Base-by-base conservation (phyloP, 2,888 invertebrate species). In the Sisyra nigra region DNA sequence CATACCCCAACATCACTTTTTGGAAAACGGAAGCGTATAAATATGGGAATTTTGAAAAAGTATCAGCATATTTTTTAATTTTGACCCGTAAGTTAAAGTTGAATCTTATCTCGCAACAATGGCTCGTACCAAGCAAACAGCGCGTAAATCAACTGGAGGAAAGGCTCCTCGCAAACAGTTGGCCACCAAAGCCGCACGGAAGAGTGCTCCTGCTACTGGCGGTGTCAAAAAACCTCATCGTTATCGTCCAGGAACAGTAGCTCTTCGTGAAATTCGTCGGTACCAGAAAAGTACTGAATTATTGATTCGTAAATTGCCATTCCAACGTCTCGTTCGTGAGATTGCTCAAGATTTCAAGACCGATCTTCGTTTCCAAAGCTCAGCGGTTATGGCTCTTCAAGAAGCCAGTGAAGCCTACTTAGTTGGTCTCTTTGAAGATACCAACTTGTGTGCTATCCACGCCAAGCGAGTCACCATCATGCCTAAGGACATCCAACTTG, bases 71-170 rank as follows among this genome's bases (percentile, higher is more conserved):
- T 8, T 33, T n/a, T n/a, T 24, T 24, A 24, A 24, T 24, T 24
- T 24, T 17, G 18, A n/a, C 3, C 2, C 3, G 4, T 37, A 15
- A 15, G 14, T 17, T 37, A 7, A 2, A 34, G 3, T 34, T 14
- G n/a, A 34, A 34, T 13, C 2, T 17, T n/a, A 13, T 2, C 9
- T 2, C 18, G 15, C 15, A 24, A 24, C 24, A 19, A 93, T 93
- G 93, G 93, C 92, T 51, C 91, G 93, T 84, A 93, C 93, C 24
- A 93, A 93, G 79, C 93, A 93, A 65, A 93, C 93, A 43, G 93
- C 92, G 44, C 87, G 92, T 78, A 93, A 93, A 67, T 91, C 91
- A 1, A 93, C 92, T 45, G 93, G 92, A 80, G 92, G 93, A 56
- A 93, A 93, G 72, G 92, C 92, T 54, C 92, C 92, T 46, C 82